These are phyloP conservation scores for Nasonia oneida DNA, from an alignment of 2,888 invertebrate species.

Conservation along the genomic window DNA sequence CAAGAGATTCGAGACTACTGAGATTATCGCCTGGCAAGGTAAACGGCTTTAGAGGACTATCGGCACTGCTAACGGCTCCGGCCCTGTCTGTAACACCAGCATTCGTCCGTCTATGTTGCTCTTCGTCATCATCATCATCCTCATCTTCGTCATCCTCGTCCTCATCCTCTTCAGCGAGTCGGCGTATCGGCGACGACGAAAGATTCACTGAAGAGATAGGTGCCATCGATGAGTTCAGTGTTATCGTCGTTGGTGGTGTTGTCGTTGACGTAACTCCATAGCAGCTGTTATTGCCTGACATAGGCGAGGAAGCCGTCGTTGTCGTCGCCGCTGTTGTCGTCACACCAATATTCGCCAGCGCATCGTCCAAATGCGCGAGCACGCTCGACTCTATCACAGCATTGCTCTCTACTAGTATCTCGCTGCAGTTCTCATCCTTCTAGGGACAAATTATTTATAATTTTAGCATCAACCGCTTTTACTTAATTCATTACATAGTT, in stretches of 20 bases:
- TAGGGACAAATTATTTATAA: conserved; percentile 50
- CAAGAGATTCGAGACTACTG: conserved; percentile 76
- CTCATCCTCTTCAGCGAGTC: conserved; percentile 62
- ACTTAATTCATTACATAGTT: not conserved
- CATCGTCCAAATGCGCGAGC: conserved; percentile 34
- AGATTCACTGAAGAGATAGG: not conserved
- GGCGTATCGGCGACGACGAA: conserved; percentile 29
- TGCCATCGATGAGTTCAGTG: not conserved
- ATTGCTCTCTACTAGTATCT: conserved; percentile 69
- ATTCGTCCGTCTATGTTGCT: conserved; percentile 53
- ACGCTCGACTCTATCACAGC: conserved; percentile 49
- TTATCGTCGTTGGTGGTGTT: conserved; percentile 1
- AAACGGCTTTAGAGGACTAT: conserved; percentile 68
- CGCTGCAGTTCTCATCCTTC: conserved; percentile 73
- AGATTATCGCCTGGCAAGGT: conserved; percentile 74
- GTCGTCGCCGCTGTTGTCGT: not conserved
- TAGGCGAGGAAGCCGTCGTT: conserved; percentile 30
- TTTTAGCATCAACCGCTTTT: not conserved
- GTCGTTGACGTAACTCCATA: conserved; percentile 29
- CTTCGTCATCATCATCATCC: conserved; percentile 58
- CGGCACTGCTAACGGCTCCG: conserved; percentile 57
- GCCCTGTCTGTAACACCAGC: conserved; percentile 42
- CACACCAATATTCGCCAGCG: not conserved
- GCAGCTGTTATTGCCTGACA: not conserved
- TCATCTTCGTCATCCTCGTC: conserved; percentile 56